Percentiles rank a stretch among this genome's conserved stretches.
These are phyloP conservation scores for Eupeodes luniger DNA, from an alignment of 2,888 invertebrate genomes.

Conservation along the genomic window DNA sequence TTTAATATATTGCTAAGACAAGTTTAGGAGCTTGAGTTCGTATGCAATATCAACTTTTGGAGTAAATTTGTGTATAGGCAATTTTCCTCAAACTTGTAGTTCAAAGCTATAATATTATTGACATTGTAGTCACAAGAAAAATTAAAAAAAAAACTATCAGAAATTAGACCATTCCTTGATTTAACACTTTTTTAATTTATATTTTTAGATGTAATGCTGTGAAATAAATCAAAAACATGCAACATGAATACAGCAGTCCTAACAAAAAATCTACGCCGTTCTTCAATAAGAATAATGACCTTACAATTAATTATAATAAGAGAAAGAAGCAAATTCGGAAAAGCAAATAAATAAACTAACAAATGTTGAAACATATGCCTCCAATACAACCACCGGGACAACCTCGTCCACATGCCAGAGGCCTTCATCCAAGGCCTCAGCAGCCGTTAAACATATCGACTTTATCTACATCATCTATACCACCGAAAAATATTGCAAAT, in stretches of 20 bases:
- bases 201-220: constrained; percentile 42
- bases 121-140: too few species aligned
- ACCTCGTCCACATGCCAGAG: constrained; percentile 81
- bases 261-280: constrained; percentile 14
- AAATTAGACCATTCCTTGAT: neutral
- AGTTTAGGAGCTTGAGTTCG: too few species aligned
- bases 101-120: too few species aligned
- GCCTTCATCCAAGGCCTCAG: constrained; percentile 84
- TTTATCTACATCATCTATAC: constrained; percentile 82
- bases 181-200: neutral
- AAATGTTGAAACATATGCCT: constrained; percentile 80
- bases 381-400: constrained; percentile 82
- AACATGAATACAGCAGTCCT: constrained; percentile 37
- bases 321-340: constrained; percentile 54
- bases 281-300: constrained; percentile 62
- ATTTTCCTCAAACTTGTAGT: too few species aligned
- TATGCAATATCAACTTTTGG: too few species aligned
- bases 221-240: neutral
- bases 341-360: constrained; percentile 65
- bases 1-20: too few species aligned
- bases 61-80: too few species aligned
- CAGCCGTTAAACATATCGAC: constrained; percentile 89
- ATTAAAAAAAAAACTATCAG: too few species aligned
- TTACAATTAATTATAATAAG: constrained; percentile 40
- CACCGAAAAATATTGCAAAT: constrained; percentile 79